Percentiles rank a stretch among this genome's conserved stretches.
Evolutionary conservation across 2,888 invertebrate species (phyloP).

Genomic region (Hypomecis atomaria): DNA sequence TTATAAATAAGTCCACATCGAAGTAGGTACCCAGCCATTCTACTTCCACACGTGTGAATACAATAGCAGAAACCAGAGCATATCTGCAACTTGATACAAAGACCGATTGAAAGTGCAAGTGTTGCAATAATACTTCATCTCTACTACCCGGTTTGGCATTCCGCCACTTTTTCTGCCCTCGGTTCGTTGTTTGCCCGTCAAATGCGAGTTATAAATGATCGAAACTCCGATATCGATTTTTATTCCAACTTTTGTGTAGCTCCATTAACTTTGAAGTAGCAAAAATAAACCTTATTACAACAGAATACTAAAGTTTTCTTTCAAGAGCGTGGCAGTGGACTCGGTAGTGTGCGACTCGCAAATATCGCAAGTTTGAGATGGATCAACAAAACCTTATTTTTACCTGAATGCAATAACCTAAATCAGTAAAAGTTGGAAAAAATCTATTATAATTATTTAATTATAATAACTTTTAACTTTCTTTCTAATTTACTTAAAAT

Average conservation of each 20-base stretch:
- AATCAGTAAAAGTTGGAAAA: constrained; percentile 43
- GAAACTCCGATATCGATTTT: constrained; percentile 78
- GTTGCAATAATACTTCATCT: constrained; percentile 82
- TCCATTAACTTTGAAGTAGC: constrained; percentile 19
- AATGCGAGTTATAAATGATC: constrained; percentile 82
- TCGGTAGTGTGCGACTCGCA: background rate
- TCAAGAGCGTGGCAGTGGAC: background rate
- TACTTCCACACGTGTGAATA: constrained; percentile 48
- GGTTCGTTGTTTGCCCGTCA: constrained; percentile 74
- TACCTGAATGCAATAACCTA: constrained; percentile 66
- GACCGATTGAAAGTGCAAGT: constrained; percentile 82
- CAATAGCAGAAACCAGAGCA: constrained; percentile 60
- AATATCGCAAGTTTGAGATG: constrained; percentile 23
- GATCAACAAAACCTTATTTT: constrained; percentile 54
- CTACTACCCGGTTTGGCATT: constrained; percentile 70
- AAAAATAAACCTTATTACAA: constrained; percentile 44
- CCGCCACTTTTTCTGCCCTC: constrained; percentile 68
- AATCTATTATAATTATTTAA: constrained; percentile 1
- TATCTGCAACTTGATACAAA: constrained; percentile 62
- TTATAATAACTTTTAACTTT: background rate
- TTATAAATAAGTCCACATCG: background rate
- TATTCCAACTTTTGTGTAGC: constrained; percentile 51
- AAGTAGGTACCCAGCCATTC: constrained; percentile 23
- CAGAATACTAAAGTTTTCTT: constrained; percentile 6
- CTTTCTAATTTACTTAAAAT: no score